phyloP scores from a whole-genome alignment of 2,888 invertebrate genomes.

The Rhingia rostrata region DNA sequence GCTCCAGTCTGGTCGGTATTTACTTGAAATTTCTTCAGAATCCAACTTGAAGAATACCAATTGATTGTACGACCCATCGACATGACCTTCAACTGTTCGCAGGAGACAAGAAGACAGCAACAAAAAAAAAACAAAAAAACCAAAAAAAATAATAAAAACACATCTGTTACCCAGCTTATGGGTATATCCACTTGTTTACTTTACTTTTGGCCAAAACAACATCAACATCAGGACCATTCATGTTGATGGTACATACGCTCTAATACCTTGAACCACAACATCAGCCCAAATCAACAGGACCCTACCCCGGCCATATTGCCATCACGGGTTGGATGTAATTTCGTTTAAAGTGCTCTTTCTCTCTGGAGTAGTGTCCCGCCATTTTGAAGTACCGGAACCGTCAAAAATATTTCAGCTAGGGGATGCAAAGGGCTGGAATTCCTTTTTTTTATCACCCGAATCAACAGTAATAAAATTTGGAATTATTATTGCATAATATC shows the following conservation, averaged over 20 bases:
- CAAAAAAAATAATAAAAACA: conserved; percentile 54
- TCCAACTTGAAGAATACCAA: conserved; percentile 33
- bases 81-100: conserved; percentile 5
- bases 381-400: conserved; percentile 36
- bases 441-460: conserved; percentile 44
- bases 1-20: conserved; percentile 19
- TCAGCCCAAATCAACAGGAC: conserved; percentile 32
- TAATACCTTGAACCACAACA: conserved; percentile 50
- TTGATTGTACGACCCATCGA: conserved; percentile 23
- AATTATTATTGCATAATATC: conserved; percentile 68
- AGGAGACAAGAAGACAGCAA: background rate
- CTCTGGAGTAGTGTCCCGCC: conserved; percentile 52
- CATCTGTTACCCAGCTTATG: conserved; percentile 50
- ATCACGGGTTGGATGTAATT: conserved; percentile 24
- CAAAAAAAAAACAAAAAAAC: conserved; percentile 38
- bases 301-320: background rate
- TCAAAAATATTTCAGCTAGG: conserved; percentile 6
- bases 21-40: conserved; percentile 40
- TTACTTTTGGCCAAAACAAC: conserved; percentile 52
- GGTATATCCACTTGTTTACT: conserved; percentile 48
- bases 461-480: conserved; percentile 59
- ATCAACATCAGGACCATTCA: conserved; percentile 50
- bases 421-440: background rate
- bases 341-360: conserved; percentile 2
- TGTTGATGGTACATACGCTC: conserved; percentile 19